These are phyloP conservation scores for Pelodiscus sinensis DNA, from an alignment of 2,113 vertebrate genomes.

Conservation along the genomic window DNA sequence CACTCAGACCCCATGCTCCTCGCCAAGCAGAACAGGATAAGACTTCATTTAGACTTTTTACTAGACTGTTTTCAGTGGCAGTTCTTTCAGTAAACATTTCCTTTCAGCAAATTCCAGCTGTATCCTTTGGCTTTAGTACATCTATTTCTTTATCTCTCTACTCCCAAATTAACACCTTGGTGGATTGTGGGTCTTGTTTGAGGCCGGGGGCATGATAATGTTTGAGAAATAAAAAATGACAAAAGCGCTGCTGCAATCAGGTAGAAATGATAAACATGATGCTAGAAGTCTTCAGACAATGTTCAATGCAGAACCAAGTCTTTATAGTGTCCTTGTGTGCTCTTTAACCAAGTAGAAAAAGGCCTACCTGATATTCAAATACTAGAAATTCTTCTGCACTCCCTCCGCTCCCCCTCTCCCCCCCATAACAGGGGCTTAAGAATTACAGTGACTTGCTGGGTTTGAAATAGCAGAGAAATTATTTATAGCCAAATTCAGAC, in stretches of 20 bases:
- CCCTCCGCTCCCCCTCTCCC: not conserved
- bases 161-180: not conserved
- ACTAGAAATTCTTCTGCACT: not conserved
- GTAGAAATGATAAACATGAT: conserved; percentile 7
- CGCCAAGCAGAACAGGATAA: not conserved
- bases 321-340: not conserved
- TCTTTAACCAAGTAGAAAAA: conserved; percentile 13
- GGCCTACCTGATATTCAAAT: not conserved
- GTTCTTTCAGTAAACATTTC: conserved; percentile 35
- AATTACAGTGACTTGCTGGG: conserved; percentile 3
- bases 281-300: not conserved
- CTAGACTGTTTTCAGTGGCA: not conserved
- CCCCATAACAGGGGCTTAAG: not conserved
- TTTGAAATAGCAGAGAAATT: conserved; percentile 19
- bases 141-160: conserved; percentile 2
- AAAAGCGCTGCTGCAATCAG: not conserved
- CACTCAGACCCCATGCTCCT: not conserved
- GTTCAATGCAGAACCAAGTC: conserved; percentile 38
- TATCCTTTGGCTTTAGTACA: conserved; percentile 5
- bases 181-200: not conserved
- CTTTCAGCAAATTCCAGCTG: conserved; percentile 7
- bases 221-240: conserved; percentile 28
- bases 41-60: not conserved
- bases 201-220: not conserved
- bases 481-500: conserved; percentile 27